These are phyloP conservation scores for Tympanuchus pallidicinctus DNA, from an alignment of 2,113 vertebrate species.

Conservation along the genomic window DNA sequence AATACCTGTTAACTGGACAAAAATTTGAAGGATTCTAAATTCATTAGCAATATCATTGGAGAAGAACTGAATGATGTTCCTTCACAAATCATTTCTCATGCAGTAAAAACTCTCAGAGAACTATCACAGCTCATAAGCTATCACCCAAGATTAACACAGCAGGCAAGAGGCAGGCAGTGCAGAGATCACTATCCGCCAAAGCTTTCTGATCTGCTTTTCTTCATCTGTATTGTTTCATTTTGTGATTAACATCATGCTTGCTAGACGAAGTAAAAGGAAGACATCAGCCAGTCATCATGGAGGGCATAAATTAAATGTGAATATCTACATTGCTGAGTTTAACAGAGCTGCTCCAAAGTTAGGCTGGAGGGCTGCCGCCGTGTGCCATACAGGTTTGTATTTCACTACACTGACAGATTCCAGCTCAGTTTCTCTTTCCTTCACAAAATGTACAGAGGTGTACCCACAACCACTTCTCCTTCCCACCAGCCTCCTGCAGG, in stretches of 20 bases:
- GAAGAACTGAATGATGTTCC: neutral
- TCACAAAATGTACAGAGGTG: fast-evolving
- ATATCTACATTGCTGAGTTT: neutral
- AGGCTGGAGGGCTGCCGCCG: neutral
- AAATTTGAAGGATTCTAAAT: neutral
- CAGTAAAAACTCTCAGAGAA: neutral
- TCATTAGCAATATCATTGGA: neutral
- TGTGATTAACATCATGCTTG: neutral
- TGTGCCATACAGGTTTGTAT: neutral
- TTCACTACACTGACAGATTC: neutral
- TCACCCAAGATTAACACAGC: neutral
- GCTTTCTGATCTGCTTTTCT: neutral
- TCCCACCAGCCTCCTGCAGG: neutral
- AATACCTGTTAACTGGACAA: neutral
- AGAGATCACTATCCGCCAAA: neutral
- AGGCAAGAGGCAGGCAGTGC: neutral
- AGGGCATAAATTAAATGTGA: neutral
- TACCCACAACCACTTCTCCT: neutral
- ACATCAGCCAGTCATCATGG: neutral
- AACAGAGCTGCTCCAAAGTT: neutral
- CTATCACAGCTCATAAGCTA: neutral
- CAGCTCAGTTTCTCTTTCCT: neutral
- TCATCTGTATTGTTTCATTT: neutral
- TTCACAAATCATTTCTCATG: neutral
- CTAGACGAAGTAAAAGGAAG: neutral